Evolutionary conservation across 2,888 invertebrate species (phyloP), one percentile per base, ranked within the genome.

Genomic region (Caenorhabditis virilis): DNA sequence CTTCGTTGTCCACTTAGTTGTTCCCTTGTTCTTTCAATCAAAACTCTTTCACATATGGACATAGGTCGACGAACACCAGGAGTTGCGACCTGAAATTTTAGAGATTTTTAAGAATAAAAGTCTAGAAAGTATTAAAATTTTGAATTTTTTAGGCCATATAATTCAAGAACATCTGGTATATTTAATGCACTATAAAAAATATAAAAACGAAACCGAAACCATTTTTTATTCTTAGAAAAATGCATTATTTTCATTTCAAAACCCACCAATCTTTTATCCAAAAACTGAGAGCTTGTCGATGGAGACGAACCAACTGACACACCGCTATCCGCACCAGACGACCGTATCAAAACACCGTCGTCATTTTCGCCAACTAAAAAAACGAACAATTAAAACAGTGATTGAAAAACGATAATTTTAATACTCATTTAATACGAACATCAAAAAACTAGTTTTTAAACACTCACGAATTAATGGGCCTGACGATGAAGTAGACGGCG

Each of bases 41-140:
- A 41, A 43, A 61, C 53, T n/a, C 74, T 57, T 50, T 78, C 79
- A 39, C 58, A 78, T 27, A 70, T 61, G 18, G 75, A 71, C 69
- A 76, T 76, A 13, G 80, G 80, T 18, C 80, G 78, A 7, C 79
- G 77, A 26, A 74, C 49, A 4, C 79, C 80, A 20, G 70, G 55
- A 11, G 72, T 70, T 7, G 80, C 74, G 25, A 79, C 63, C 79
- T 79, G 68, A 42, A 67, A 47, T 26, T 35, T 25, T 3, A 36
- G 30, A 30, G 13, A 30, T 9, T 30, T 30, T 13, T 30, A 30
- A 9, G 30, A 30, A 30, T 6, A n/a, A n/a, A n/a, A n/a, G n/a
- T n/a, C n/a, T n/a, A n/a, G n/a, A n/a, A n/a, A n/a, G n/a, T n/a
- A n/a, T n/a, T n/a, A n/a, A n/a, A n/a, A n/a, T n/a, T n/a, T n/a